Base-by-base conservation (phyloP, 2,888 invertebrate species). In the Leptogaster cylindrica region DNA sequence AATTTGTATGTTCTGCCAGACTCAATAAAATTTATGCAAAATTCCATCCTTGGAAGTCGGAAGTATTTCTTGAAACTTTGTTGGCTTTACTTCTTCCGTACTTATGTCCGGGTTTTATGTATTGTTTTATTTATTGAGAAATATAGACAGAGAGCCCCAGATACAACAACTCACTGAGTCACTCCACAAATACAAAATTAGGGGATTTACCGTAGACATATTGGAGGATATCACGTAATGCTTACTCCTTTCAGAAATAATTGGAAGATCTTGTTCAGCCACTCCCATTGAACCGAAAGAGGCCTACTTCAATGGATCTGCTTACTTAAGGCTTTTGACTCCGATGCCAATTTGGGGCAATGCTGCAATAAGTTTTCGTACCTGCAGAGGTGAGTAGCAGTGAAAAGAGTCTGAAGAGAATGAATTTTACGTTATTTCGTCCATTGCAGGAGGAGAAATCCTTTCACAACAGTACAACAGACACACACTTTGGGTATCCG, bases 271-370 rank as follows among this genome's bases (percentile, higher is more conserved):
- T 1, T 1, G 20, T 3, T n/a, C 4, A 10, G 55, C 55, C 31
- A 16, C 65, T 18, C 66, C 39, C 14, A 85, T 86, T 61, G 85
- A 86, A 73, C 83, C 87, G 66, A 87, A 90, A 66, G 93, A 93
- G 82, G 92, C 91, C 48, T 93, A 90, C 80, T 92, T 93, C 82
- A 91, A 93, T 82, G 90, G 91, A 73, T 88, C 89, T 74, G 87
- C 91, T 16, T 91, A 89, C 79, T 84, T 92, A 72, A 85, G 89
- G 76, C 84, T 93, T 72, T 82, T 86, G 71, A 86, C 87, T 69
- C 89, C 90, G 66, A 86, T 92, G 77, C 89, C 90, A 68, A 86
- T 92, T 74, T 89, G 89, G 79, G 87, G 89, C 77, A 90, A 91
- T 75, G 90, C 90, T 70, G 92, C 92, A 23, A 85, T 93, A 73